Evolutionary conservation across 1,140 invertebrate genomes (phyloP), one percentile per base, ranked within the genome.

Genomic region (Bombus sibiricus): DNA sequence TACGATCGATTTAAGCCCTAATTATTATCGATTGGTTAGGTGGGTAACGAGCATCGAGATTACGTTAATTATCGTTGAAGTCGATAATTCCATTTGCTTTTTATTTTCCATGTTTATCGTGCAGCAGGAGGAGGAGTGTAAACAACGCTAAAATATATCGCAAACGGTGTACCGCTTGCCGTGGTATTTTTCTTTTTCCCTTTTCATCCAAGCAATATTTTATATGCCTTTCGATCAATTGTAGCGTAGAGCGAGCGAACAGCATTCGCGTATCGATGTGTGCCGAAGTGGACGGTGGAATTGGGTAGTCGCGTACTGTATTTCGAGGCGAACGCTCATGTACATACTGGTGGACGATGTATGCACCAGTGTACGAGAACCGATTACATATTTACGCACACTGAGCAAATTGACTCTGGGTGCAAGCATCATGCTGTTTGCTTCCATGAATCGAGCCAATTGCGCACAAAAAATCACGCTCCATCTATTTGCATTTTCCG

Each of bases 311-410:
- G 41, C 22, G 28, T 3, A 13, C n/a, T 59, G 34, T 74, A n/a
- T 85, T 85, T 66, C 53, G 69, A 37, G 22, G 13, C 13, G 12
- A 73, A 64, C 57, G 66, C 15, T 47, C 57, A 12, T 43, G 75
- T 25, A 79, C 34, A 15, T 53, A 59, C 32, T 28, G 53, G 71
- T 18, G 39, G 3, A 6, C 68, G 53, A 64, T 39, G 57, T 32
- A 12, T 22, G 57, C 34, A 25, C 12, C 10, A 66, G 77, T 73
- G 43, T 53, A 57, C 77, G 66, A 25, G 57, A 57, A 10, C 68
- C 76, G 78, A 82, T 89, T 88, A 89, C 79, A 88, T 88, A 88
- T 88, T 89, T 89, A 89, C 86, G 79, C 43, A 62, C 64, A 57
- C 43, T 39, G 62, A 62, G 71, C 79, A 89, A 88, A 89, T 88